phyloP scores from a whole-genome alignment of 2,797 vertebrate species.

The Cyprinodon diabolis region DNA sequence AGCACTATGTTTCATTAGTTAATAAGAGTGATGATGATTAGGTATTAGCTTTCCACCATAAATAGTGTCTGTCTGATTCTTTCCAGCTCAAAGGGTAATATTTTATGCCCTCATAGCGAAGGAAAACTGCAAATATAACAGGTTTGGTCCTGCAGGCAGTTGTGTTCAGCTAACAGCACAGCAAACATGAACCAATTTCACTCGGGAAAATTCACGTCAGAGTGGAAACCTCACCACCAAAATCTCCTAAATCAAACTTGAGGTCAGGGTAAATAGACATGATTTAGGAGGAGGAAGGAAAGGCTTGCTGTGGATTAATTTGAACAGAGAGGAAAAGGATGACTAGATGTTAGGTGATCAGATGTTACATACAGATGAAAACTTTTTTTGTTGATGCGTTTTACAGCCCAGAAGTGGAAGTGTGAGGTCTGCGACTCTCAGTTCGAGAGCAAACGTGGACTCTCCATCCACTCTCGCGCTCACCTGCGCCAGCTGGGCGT shows the following conservation, averaged over 20 bases:
- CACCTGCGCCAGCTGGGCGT: constrained; percentile 91
- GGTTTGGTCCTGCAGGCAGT: no score
- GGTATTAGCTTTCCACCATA: not conserved
- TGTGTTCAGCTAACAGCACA: no score
- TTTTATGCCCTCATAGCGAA: no score
- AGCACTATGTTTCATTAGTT: no score
- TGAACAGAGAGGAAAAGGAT: constrained; percentile 19
- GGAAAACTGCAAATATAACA: no score
- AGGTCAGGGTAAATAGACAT: no score
- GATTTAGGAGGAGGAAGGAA: no score
- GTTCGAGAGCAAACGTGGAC: constrained; percentile 88
- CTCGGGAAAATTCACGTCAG: no score
- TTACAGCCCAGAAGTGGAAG: constrained; percentile 72
- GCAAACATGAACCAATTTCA: no score
- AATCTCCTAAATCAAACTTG: no score
- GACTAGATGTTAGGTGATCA: not conserved
- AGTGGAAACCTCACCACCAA: no score
- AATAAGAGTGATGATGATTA: no score
- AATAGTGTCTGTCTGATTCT: not conserved
- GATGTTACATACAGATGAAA: not conserved
- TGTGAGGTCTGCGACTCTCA: constrained; percentile 89
- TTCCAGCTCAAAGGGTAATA: not conserved
- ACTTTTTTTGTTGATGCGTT: not conserved
- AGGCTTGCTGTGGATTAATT: not conserved
- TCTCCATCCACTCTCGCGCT: constrained; percentile 91